A percentile compares a stretch with the other conserved stretches of the same genome.
These are phyloP conservation scores for Dicrostonyx torquatus DNA, from an alignment of 2,797 vertebrate genomes.

Conservation along the genomic window DNA sequence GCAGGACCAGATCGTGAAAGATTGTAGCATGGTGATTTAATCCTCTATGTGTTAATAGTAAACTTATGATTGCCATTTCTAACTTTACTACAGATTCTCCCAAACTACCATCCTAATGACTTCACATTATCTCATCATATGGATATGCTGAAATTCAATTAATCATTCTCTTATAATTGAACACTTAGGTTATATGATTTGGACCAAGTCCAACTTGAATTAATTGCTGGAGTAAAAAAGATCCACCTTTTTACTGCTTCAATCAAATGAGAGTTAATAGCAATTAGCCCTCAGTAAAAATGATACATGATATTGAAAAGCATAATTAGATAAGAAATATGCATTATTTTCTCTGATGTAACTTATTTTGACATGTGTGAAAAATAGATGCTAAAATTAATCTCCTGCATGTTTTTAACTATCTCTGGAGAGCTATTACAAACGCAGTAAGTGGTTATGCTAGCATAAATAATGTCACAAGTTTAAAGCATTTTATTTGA, in stretches of 20 bases:
- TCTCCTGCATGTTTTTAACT: constrained; percentile 26
- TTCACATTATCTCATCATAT: constrained; percentile 62
- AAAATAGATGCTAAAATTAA: constrained; percentile 66
- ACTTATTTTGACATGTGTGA: constrained; percentile 67
- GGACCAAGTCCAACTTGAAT: constrained; percentile 66
- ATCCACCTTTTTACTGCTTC: constrained; percentile 68
- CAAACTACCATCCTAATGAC: constrained; percentile 61
- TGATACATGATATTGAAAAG: constrained; percentile 43
- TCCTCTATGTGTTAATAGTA: constrained; percentile 11
- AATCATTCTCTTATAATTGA: constrained; percentile 67
- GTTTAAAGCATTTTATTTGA: constrained; percentile 54
- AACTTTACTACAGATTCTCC: constrained; percentile 57
- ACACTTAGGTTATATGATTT: constrained; percentile 60
- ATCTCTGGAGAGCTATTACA: constrained; percentile 49
- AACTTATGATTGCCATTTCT: constrained; percentile 49
- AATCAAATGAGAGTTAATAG: constrained; percentile 69
- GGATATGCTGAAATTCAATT: constrained; percentile 59
- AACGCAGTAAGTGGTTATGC: constrained; percentile 32
- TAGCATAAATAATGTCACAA: constrained; percentile 37
- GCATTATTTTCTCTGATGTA: constrained; percentile 59
- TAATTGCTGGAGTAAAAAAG: constrained; percentile 61
- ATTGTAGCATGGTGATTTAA: neutral
- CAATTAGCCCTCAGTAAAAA: constrained; percentile 67
- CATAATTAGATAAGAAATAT: constrained; percentile 57
- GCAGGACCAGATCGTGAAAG: neutral